Conservation (phyloP, 1,140 invertebrate genomes). For the Euglossa dilemma region DNA sequence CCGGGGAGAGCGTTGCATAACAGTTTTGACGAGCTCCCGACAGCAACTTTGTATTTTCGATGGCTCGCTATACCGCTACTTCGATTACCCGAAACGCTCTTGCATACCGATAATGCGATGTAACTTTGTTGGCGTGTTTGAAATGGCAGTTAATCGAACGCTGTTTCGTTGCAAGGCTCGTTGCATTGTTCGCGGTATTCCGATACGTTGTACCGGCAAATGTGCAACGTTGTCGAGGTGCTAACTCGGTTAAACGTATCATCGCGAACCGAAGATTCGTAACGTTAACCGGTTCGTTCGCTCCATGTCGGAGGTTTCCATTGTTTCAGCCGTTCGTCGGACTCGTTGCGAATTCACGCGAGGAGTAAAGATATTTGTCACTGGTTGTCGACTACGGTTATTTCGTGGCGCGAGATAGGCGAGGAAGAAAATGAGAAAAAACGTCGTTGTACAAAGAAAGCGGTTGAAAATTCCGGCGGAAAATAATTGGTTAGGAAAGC, state of each 20-base stretch:
- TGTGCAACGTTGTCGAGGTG: background rate
- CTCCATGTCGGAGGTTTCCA: too few relatives aligned
- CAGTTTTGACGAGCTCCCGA: background rate
- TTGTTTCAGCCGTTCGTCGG: too few relatives aligned
- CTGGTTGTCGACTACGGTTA: too few relatives aligned
- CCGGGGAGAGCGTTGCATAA: background rate
- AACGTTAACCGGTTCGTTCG: too few relatives aligned
- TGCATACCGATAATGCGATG: background rate
- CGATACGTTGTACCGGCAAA: too few relatives aligned
- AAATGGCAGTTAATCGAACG: background rate
- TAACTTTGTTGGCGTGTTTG: background rate
- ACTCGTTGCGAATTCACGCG: too few relatives aligned
- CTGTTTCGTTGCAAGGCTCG: too few relatives aligned
- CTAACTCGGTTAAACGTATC: background rate
- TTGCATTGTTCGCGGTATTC: background rate
- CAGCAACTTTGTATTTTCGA: background rate
- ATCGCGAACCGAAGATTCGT: background rate
- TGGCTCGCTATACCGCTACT: background rate
- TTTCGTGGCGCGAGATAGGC: too few relatives aligned
- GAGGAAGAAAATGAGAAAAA: too few relatives aligned
- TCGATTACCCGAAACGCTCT: background rate
- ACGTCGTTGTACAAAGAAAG: too few relatives aligned
- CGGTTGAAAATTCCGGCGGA: background rate
- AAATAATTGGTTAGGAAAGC: background rate
- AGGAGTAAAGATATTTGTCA: too few relatives aligned